Base-by-base conservation (phyloP, 2,888 invertebrate species). In the Drymonia ruficornis region DNA sequence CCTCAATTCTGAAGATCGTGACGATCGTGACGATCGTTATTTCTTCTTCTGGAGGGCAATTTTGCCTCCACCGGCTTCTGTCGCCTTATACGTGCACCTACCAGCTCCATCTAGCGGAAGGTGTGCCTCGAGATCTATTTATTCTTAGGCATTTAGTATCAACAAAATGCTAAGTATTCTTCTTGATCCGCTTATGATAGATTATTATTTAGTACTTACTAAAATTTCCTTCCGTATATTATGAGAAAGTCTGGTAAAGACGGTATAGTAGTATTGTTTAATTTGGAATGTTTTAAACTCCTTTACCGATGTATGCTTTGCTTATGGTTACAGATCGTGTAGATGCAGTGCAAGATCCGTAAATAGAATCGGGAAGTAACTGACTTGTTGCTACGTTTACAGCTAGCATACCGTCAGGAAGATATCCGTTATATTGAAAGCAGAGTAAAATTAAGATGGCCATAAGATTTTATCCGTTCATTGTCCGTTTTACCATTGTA, bases 281-380 rank as follows among this genome's bases (percentile, higher is more conserved):
- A 29, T 28, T 2, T 15, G 29, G 15, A 15, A 29, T 46, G 28
- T 46, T 29, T 46, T 29, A 23, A 47, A 47, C 12, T 47, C 12
- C 12, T 34, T 47, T 12, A 34, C 18, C 34, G 34, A 16, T 34
- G 18, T 18, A 6, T 34, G 29, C 8, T 28, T 15, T 23, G 16
- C 46, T 34, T 34, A 12, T 29, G 16, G 18, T 19, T 18, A 18
- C 18, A 18, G 47, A 29, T 29, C 34, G 47, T 31, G 23, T 47
- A 28, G 5, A n/a, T 47, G 34, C 12, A 47, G 13, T 11, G 34
- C 34, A 47, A 47, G 18, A 47, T 47, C 31, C 18, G 18, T 31
- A 47, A 47, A 47, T 47, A 47, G 47, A 47, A 47, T 13, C 28
- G 12, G 47, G 47, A 31, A 47, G 34, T 47, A 34, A 46, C 43